Conservation (phyloP, 2,797 vertebrate genomes). For the Melanotaenia maccullochi region DNA sequence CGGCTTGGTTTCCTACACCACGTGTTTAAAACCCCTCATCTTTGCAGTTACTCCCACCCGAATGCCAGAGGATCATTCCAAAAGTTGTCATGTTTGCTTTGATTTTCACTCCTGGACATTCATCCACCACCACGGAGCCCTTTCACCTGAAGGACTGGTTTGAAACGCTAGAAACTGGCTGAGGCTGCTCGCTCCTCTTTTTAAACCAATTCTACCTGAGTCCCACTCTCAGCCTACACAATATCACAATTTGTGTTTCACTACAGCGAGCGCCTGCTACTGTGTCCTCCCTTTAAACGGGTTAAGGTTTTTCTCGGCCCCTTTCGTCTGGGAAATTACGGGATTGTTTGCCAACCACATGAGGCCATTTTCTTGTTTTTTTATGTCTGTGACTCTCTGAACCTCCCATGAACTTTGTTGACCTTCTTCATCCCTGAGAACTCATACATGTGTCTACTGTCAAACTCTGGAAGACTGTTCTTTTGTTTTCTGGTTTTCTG, state of each 20-base stretch:
- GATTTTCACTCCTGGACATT: slow-evolving; percentile 61
- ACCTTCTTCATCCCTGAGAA: slow-evolving; percentile 74
- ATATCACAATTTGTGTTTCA: slow-evolving; percentile 62
- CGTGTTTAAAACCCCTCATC: slow-evolving; percentile 52
- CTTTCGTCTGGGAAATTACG: slow-evolving; percentile 66
- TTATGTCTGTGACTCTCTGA: slow-evolving; percentile 75
- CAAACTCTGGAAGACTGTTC: slow-evolving; percentile 72
- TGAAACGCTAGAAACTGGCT: slow-evolving; percentile 62
- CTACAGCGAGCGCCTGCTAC: slow-evolving; percentile 64
- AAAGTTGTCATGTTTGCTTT: slow-evolving; percentile 61
- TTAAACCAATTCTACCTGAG: slow-evolving; percentile 72
- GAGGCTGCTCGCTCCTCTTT: slow-evolving; percentile 69
- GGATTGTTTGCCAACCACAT: slow-evolving; percentile 72
- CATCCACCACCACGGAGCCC: slow-evolving; percentile 60
- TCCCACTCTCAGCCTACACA: slow-evolving; percentile 64
- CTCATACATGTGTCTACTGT: slow-evolving; percentile 76
- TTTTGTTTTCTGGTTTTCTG: slow-evolving; percentile 62
- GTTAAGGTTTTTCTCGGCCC: slow-evolving; percentile 71
- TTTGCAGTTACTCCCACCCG: slow-evolving; percentile 50
- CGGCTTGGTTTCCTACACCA: slow-evolving; percentile 34
- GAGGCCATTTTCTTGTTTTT: slow-evolving; percentile 57
- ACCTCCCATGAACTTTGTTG: slow-evolving; percentile 81
- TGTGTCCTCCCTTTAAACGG: slow-evolving; percentile 75
- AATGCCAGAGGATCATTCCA: slow-evolving; percentile 78
- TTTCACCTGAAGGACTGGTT: slow-evolving; percentile 68